phyloP scores from a whole-genome alignment of 2,113 vertebrate species.

The Dipodomys ordii region DNA sequence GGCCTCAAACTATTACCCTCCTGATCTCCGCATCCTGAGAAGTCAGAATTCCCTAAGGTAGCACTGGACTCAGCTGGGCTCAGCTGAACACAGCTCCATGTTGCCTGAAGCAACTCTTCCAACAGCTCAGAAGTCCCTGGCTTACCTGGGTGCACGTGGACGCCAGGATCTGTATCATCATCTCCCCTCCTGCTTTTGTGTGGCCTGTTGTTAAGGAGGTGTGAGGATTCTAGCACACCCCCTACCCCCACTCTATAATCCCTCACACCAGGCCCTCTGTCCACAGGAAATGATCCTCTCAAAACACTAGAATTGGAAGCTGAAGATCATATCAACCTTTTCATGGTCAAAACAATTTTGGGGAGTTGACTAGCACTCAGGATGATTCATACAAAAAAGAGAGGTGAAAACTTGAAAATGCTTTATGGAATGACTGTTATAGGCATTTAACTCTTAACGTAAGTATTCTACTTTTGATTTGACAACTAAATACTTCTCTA shows the following conservation, averaged over 20 bases:
- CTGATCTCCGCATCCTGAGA: too few species aligned
- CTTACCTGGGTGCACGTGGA: background rate
- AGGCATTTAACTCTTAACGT: background rate
- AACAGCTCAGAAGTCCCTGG: background rate
- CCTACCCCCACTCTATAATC: fast-evolving
- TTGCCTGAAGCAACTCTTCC: background rate
- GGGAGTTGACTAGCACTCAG: background rate
- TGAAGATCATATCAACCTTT: background rate
- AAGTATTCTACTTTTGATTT: background rate
- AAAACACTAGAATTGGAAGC: background rate
- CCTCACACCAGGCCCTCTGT: fast-evolving
- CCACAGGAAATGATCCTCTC: background rate
- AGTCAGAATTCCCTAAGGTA: background rate
- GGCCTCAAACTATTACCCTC: too few species aligned
- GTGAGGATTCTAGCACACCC: too few species aligned
- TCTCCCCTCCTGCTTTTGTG: background rate
- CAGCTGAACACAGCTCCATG: background rate
- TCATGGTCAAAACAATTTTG: background rate
- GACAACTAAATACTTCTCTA: background rate
- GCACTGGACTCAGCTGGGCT: background rate
- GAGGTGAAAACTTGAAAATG: background rate
- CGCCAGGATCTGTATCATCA: too few species aligned
- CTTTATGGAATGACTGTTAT: background rate
- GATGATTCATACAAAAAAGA: background rate
- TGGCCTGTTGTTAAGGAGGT: background rate